phyloP scores from a whole-genome alignment of 2,797 vertebrate genomes.

The Pipistrellus kuhlii region DNA sequence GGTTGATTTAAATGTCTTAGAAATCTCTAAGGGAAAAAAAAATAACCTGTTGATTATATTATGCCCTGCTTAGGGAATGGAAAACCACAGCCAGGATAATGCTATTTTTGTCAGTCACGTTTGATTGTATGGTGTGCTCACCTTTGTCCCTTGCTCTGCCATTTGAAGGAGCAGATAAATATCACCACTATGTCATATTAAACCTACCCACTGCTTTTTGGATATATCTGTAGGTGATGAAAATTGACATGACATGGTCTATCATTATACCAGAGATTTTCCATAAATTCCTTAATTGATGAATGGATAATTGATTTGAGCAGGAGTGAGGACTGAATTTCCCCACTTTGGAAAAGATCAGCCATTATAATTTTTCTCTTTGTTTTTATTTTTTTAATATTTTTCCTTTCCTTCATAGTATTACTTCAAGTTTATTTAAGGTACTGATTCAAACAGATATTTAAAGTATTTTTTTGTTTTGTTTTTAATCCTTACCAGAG shows the following conservation, averaged over 20 bases:
- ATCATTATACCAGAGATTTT: background rate
- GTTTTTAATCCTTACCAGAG: too few relatives aligned
- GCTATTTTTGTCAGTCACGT: constrained; percentile 6
- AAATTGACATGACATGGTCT: background rate
- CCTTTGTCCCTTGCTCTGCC: constrained; percentile 1
- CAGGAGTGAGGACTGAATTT: background rate
- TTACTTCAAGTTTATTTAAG: background rate
- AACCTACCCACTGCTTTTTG: background rate
- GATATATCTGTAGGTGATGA: background rate
- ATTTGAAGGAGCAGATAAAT: constrained; percentile 42
- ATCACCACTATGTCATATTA: background rate
- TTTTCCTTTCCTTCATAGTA: background rate
- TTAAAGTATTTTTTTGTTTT: background rate
- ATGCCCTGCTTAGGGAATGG: constrained; percentile 24
- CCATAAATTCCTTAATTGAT: background rate
- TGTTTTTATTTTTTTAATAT: background rate
- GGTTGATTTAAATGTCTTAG: constrained; percentile 32
- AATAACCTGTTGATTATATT: constrained; percentile 59
- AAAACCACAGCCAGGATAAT: constrained; percentile 54
- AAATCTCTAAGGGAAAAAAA: constrained; percentile 58
- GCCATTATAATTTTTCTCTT: background rate
- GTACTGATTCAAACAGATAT: background rate
- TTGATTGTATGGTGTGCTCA: background rate
- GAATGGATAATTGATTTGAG: constrained; percentile 26
- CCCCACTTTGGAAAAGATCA: background rate